Conservation (phyloP, 1,140 invertebrate species). For the Meloidogyne floridensis region DNA sequence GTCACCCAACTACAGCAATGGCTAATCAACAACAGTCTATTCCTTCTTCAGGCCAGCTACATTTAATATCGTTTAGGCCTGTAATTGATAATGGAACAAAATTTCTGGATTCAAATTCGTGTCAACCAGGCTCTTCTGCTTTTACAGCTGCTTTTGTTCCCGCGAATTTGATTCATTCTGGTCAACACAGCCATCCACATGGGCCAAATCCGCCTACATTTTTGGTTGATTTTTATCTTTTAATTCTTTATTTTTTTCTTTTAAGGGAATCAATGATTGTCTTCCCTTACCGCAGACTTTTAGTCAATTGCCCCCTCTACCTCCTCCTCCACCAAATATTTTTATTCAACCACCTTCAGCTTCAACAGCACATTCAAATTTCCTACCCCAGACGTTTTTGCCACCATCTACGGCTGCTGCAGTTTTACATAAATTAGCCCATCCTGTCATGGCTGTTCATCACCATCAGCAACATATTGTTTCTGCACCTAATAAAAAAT, state of each 20-base stretch:
- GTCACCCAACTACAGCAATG: not conserved
- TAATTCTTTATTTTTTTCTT: not conserved
- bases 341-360: not conserved
- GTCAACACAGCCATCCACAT: not conserved
- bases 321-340: not conserved
- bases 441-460: not conserved
- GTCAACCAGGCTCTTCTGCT: not conserved
- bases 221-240: not conserved
- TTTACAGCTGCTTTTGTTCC: not conserved
- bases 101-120: not conserved
- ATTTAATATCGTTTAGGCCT: not conserved
- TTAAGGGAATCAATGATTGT: not conserved
- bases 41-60: not conserved
- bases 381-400: not conserved
- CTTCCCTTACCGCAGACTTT: not conserved
- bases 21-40: not conserved
- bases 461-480: not conserved
- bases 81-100: too few species aligned
- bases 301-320: not conserved
- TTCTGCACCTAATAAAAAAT: not conserved
- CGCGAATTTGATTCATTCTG: not conserved
- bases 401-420: not conserved
- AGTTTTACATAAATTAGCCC: not conserved
- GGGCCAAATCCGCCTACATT: not conserved
- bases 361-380: conserved; percentile 9